These are phyloP conservation scores for Caenorhabditis becei DNA, from an alignment of 2,888 invertebrate genomes.

Conservation along the genomic window DNA sequence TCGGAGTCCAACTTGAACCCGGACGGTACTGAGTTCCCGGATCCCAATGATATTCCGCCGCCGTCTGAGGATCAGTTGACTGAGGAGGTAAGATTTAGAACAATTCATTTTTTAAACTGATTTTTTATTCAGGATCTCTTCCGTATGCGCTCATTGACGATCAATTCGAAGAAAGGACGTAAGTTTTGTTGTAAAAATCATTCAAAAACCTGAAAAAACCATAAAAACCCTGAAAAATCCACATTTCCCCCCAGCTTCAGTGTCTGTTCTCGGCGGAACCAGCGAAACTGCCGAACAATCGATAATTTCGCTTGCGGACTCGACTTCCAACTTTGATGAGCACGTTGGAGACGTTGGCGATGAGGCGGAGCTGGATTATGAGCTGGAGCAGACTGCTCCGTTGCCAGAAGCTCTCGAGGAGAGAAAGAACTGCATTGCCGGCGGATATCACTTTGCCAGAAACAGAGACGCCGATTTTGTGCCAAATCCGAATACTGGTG, in stretches of 20 bases:
- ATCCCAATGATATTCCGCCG: constrained; percentile 61
- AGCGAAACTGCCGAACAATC: constrained; percentile 77
- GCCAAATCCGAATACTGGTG: constrained; percentile 53
- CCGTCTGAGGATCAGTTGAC: constrained; percentile 67
- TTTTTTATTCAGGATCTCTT: constrained; percentile 65
- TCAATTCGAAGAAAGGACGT: constrained; percentile 60
- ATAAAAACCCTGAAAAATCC: no score
- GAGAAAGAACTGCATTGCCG: constrained; percentile 22
- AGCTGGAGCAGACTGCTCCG: constrained; percentile 51
- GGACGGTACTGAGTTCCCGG: constrained; percentile 55
- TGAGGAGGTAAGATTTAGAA: constrained; percentile 57
- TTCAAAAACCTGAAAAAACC: no score
- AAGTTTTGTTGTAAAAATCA: no score
- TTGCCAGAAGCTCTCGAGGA: constrained; percentile 15
- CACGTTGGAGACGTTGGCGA: constrained; percentile 74
- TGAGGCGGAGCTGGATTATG: constrained; percentile 46
- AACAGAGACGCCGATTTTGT: constrained; percentile 44
- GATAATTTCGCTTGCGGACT: constrained; percentile 78
- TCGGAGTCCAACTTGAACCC: constrained; percentile 47
- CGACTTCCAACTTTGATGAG: constrained; percentile 78
- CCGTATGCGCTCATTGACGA: constrained; percentile 65
- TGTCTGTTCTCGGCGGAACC: constrained; percentile 48
- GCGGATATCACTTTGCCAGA: constrained; percentile 62
- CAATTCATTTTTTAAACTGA: background rate
- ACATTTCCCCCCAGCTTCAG: no score